phyloP scores from a whole-genome alignment of 2,888 invertebrate genomes.

The Tetheella fluctuosa region DNA sequence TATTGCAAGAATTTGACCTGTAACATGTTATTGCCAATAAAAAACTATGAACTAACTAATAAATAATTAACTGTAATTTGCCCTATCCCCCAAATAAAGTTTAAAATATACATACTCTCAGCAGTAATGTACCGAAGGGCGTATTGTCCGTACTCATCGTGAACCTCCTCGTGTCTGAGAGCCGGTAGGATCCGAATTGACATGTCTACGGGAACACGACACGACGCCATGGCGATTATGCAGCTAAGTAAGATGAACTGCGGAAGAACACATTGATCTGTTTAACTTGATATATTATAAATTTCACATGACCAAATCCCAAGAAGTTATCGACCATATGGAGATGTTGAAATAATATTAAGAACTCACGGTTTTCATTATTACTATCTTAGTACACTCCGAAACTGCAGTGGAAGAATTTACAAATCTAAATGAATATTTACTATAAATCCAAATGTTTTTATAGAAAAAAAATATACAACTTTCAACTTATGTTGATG shows the following conservation, averaged over 20 bases:
- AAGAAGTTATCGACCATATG: too few species aligned
- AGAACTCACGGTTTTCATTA: conserved; percentile 40
- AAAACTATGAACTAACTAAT: too few species aligned
- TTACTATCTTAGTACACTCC: conserved; percentile 12
- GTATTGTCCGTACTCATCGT: conserved; percentile 57
- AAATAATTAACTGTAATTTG: background rate
- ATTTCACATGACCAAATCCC: too few species aligned
- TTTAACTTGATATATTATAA: background rate
- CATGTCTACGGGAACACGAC: conserved; percentile 30
- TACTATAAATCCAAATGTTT: background rate
- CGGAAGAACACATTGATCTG: conserved; percentile 15
- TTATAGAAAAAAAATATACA: background rate
- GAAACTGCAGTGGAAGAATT: background rate
- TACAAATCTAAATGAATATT: background rate
- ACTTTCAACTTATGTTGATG: background rate
- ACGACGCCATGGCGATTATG: conserved; percentile 34
- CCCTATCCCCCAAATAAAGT: background rate
- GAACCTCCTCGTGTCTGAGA: conserved; percentile 52
- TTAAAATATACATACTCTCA: conserved; percentile 45
- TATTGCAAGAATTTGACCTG: too few species aligned
- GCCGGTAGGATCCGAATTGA: conserved; percentile 45
- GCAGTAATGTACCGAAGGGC: conserved; percentile 56
- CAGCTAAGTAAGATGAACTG: conserved; percentile 45
- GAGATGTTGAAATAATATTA: background rate
- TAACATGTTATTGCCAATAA: too few species aligned